Conservation (phyloP, 2,113 vertebrate genomes). For the Oreotrochilus melanogaster region DNA sequence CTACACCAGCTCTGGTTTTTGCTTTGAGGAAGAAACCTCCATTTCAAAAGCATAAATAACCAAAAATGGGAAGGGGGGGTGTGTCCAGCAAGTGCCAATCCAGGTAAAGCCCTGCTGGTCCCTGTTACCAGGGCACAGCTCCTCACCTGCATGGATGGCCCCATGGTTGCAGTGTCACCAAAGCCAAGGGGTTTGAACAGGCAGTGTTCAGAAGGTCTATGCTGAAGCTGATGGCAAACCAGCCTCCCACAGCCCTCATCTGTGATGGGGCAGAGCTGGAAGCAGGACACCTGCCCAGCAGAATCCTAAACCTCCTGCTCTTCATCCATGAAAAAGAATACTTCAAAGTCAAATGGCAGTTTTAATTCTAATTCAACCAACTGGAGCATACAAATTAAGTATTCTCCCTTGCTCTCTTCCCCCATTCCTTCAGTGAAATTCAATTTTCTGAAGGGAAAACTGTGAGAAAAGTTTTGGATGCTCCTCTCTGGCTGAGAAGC, state of each 20-base stretch:
- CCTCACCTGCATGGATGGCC: neutral
- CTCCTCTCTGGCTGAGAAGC: neutral
- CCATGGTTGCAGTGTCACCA: accelerated
- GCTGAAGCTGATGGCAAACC: neutral
- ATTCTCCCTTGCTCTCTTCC: neutral
- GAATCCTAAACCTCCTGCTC: neutral
- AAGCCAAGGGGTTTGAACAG: accelerated
- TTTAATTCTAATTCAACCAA: neutral
- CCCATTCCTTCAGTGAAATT: neutral
- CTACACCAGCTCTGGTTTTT: accelerated
- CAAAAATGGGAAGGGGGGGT: neutral
- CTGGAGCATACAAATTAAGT: neutral
- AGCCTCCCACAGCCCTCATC: neutral
- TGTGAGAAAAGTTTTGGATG: neutral
- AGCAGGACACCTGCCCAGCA: neutral
- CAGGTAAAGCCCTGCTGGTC: neutral
- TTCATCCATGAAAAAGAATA: neutral
- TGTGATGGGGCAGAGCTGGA: neutral
- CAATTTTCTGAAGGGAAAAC: neutral
- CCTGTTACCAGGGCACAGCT: accelerated
- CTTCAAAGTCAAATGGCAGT: neutral
- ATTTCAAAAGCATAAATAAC: neutral
- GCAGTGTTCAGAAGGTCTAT: accelerated
- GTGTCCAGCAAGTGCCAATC: neutral
- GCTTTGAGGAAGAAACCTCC: neutral